Conservation (phyloP, 2,113 vertebrate genomes). For the Oryzias melastigma region DNA sequence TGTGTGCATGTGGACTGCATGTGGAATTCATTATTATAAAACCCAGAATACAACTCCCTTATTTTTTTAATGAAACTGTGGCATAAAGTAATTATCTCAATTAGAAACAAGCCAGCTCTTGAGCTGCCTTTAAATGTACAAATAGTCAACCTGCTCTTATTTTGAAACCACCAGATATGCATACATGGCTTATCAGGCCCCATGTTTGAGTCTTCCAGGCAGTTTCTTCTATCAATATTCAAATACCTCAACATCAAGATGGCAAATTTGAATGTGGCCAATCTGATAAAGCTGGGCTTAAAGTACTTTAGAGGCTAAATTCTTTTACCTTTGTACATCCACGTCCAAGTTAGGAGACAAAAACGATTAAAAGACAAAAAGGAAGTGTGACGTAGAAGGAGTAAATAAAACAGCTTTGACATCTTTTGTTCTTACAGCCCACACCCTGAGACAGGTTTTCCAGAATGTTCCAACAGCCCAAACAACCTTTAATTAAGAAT, state of each 20-base stretch:
- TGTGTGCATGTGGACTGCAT: too few relatives aligned
- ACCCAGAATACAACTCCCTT: too few relatives aligned
- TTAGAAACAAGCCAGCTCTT: slow-evolving; percentile 29
- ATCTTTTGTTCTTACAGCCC: slow-evolving; percentile 17
- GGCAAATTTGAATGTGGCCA: slow-evolving; percentile 49
- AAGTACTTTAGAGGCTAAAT: slow-evolving; percentile 8
- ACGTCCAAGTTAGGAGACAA: background rate
- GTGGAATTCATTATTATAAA: too few relatives aligned
- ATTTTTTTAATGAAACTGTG: slow-evolving; percentile 34
- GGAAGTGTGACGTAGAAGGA: background rate
- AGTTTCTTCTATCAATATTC: slow-evolving; percentile 27
- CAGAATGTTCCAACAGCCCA: background rate
- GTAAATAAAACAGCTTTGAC: slow-evolving; percentile 1
- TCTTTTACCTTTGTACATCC: background rate
- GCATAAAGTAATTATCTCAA: slow-evolving; percentile 10
- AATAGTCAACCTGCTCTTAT: too few relatives aligned
- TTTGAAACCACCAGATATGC: too few relatives aligned
- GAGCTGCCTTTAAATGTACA: too few relatives aligned
- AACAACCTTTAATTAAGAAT: slow-evolving; percentile 1
- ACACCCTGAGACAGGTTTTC: slow-evolving; percentile 11
- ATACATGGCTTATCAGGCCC: background rate
- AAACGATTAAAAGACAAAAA: background rate
- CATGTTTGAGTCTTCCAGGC: slow-evolving; percentile 33
- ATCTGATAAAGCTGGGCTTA: slow-evolving; percentile 37
- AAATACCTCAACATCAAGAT: slow-evolving; percentile 36